Evolutionary conservation across 2,797 vertebrate species (phyloP).

Genomic region (Alcedo atthis): DNA sequence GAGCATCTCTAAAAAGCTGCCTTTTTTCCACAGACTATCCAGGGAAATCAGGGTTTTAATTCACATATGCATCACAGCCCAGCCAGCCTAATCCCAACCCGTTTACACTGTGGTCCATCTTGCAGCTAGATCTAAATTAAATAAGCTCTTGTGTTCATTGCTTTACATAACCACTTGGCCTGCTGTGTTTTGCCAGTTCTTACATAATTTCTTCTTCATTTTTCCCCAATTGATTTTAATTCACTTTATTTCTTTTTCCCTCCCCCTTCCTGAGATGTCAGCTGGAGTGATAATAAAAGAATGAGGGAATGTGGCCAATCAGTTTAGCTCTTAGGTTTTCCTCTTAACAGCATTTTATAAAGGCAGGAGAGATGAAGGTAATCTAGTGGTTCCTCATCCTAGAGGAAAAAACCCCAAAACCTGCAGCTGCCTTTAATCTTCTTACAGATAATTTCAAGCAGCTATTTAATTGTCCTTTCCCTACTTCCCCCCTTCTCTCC

Average conservation of each 20-base stretch:
- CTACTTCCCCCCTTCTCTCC: not conserved
- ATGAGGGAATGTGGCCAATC: not conserved
- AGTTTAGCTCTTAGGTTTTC: not conserved
- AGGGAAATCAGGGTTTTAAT: not conserved
- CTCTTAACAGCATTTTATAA: not conserved
- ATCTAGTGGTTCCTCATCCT: not conserved
- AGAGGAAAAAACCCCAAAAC: not conserved
- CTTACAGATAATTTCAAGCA: conserved; percentile 42
- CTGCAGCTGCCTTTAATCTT: conserved; percentile 46
- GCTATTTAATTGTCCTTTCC: conserved; percentile 48
- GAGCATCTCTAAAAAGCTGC: conserved; percentile 3
- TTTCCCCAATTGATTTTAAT: conserved; percentile 34
- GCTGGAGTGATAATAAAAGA: conserved; percentile 18
- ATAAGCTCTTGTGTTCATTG: conserved; percentile 51
- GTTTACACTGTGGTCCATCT: conserved; percentile 2
- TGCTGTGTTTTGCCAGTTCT: conserved; percentile 51
- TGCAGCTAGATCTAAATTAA: conserved; percentile 52
- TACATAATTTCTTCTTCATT: conserved; percentile 56
- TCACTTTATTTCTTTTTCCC: conserved; percentile 28
- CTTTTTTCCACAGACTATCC: not conserved
- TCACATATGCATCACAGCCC: not conserved
- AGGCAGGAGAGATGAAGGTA: not conserved
- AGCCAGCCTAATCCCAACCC: conserved; percentile 35
- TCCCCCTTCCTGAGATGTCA: not conserved
- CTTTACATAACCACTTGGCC: conserved; percentile 63